Conservation (phyloP, 1,140 invertebrate species). For the Diorhabda carinulata region DNA sequence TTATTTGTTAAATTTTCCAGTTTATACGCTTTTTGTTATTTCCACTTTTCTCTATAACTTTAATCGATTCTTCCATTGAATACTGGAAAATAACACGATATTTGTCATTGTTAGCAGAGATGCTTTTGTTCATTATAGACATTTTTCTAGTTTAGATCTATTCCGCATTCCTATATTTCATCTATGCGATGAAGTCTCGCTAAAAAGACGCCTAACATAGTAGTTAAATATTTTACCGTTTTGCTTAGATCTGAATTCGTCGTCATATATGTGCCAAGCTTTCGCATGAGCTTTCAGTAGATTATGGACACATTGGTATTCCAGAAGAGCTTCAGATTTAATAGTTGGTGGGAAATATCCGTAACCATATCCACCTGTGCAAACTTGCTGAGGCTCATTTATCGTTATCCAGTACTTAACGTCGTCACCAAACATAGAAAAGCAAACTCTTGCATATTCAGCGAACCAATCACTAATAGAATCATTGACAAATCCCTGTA, state of each 20-base stretch:
- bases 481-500: conserved; percentile 39
- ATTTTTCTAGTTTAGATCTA: too few species aligned
- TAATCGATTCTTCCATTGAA: too few species aligned
- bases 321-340: conserved; percentile 32
- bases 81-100: too few species aligned
- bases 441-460: conserved; percentile 36
- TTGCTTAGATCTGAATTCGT: conserved; percentile 30
- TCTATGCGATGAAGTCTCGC: too few species aligned
- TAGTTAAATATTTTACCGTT: conserved; percentile 19
- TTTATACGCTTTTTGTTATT: too few species aligned
- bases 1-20: too few species aligned
- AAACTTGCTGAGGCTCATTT: conserved; percentile 49
- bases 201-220: too few species aligned
- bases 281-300: conserved; percentile 34
- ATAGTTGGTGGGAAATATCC: conserved; percentile 29
- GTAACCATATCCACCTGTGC: conserved; percentile 28
- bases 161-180: too few species aligned
- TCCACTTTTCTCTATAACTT: too few species aligned
- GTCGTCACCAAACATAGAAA: conserved; percentile 28
- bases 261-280: conserved; percentile 34
- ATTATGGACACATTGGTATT: conserved; percentile 35
- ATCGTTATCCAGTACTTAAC: conserved; percentile 53
- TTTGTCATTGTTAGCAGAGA: too few species aligned
- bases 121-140: too few species aligned
- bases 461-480: conserved; percentile 37